These are phyloP conservation scores for Bruchidius siliquastri DNA, from an alignment of 2,888 invertebrate genomes.

Conservation along the genomic window DNA sequence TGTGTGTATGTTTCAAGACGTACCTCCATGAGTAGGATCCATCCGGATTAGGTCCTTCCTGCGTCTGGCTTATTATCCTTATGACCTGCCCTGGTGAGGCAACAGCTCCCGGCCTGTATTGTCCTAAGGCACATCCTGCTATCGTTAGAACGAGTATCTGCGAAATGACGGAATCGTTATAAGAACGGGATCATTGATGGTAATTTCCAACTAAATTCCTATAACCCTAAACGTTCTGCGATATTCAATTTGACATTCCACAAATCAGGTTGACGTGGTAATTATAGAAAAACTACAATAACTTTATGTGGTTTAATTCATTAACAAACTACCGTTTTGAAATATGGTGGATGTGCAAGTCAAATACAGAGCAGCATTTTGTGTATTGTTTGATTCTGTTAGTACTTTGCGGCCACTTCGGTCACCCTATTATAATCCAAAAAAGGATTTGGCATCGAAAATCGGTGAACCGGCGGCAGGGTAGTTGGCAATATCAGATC, in stretches of 20 bases:
- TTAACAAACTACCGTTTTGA: background rate
- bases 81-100: constrained; percentile 24
- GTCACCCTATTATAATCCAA: no score
- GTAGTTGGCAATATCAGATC: no score
- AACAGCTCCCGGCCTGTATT: constrained; percentile 22
- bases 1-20: background rate
- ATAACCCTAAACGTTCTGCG: background rate
- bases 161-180: constrained; percentile 6
- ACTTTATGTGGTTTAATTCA: background rate
- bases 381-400: no score
- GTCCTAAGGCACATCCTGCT: constrained; percentile 23
- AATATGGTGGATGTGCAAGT: background rate
- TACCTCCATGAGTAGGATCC: constrained; percentile 46
- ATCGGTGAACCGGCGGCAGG: no score
- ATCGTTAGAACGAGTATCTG: constrained; percentile 23
- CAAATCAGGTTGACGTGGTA: background rate
- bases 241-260: background rate
- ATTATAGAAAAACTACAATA: background rate
- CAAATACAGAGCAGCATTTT: no score
- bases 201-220: background rate
- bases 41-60: constrained; percentile 47
- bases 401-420: no score
- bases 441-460: no score
- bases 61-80: constrained; percentile 32
- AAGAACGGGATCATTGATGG: background rate